These are phyloP conservation scores for Leucophenga maculata DNA, from an alignment of 2,888 invertebrate genomes.

Conservation along the genomic window DNA sequence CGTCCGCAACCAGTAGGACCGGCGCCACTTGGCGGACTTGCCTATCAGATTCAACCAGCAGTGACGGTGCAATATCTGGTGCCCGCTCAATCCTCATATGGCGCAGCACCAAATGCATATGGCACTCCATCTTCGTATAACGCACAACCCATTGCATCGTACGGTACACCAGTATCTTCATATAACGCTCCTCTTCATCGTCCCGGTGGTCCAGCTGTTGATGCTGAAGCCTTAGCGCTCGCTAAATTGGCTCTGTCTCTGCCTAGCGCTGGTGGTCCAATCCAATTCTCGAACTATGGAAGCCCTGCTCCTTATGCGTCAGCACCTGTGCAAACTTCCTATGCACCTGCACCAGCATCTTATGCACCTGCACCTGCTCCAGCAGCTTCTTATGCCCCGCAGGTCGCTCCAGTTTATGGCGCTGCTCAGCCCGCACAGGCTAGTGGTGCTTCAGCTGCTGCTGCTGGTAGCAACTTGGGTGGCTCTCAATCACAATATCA, in stretches of 20 bases:
- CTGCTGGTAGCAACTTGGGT: slow-evolving; percentile 54
- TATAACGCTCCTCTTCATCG: slow-evolving; percentile 31
- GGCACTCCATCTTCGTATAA: slow-evolving; percentile 27
- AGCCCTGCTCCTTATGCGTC: slow-evolving; percentile 33
- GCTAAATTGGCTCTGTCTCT: slow-evolving; percentile 54
- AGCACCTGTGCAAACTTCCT: no score
- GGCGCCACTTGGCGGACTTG: slow-evolving; percentile 48
- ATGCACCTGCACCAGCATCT: neutral
- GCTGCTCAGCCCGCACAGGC: slow-evolving; percentile 25
- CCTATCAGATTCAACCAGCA: slow-evolving; percentile 57
- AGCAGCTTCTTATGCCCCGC: neutral
- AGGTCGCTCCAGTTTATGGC: neutral
- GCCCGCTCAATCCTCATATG: slow-evolving; percentile 29
- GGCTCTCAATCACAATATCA: slow-evolving; percentile 22
- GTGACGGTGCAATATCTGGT: slow-evolving; percentile 44
- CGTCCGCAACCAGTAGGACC: slow-evolving; percentile 32
- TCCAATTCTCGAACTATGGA: no score
- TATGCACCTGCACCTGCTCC: neutral
- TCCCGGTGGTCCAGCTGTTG: slow-evolving; percentile 43
- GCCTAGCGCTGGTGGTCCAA: slow-evolving; percentile 48
- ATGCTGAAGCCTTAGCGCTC: slow-evolving; percentile 47
- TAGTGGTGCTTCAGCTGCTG: slow-evolving; percentile 53
- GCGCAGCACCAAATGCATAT: slow-evolving; percentile 14
- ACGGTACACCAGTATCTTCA: slow-evolving; percentile 37
- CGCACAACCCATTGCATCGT: slow-evolving; percentile 31